Base-by-base conservation (phyloP, 2,113 vertebrate species). In the Mola mola region DNA sequence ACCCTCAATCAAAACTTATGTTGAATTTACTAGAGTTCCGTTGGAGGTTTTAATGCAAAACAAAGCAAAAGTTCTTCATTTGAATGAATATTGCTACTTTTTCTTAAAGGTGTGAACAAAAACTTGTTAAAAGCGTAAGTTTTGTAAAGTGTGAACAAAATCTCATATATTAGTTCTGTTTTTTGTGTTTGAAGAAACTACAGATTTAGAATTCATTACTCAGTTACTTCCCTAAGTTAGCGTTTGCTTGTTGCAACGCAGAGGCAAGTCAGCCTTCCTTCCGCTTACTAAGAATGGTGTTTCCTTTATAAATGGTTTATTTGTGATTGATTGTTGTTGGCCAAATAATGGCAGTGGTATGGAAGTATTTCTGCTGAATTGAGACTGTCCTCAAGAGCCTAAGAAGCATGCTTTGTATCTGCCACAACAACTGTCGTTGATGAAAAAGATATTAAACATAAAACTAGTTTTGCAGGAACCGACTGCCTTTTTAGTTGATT, bases 181-280 rank as follows among this genome's bases (percentile, higher is more conserved):
- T 58, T 61, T 31, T 44, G 6, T 17, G 11, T 46, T 43, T 33
- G 38, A n/a, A n/a, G n/a, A n/a, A n/a, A n/a, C n/a, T n/a, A n/a
- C n/a, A n/a, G 31, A 59, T 42, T 37, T 49, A 25, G 2, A 36
- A 56, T 46, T 42, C 31, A 56, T 55, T 8, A 22, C 12, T 34
- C 34, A 28, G 21, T 51, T 19, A 38, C 49, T 68, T 65, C 64
- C 28, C 31, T 42, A 15, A 16, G 42, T 51, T 29, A 43, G 41
- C 24, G 25, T 64, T 63, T 49, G 15, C 42, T 58, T 48, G 8
- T 41, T 67, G 55, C 62, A 20, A 16, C 5, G 4, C 31, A 16
- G 8, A 44, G 25, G 26, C 6, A 10, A 16, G 4, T 22, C 25
- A 55, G 16, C 5, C 29, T 65, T 61, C 43, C 60, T 69, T 70